Conservation (phyloP, 2,113 vertebrate species). For the Cranoglanis bouderius region DNA sequence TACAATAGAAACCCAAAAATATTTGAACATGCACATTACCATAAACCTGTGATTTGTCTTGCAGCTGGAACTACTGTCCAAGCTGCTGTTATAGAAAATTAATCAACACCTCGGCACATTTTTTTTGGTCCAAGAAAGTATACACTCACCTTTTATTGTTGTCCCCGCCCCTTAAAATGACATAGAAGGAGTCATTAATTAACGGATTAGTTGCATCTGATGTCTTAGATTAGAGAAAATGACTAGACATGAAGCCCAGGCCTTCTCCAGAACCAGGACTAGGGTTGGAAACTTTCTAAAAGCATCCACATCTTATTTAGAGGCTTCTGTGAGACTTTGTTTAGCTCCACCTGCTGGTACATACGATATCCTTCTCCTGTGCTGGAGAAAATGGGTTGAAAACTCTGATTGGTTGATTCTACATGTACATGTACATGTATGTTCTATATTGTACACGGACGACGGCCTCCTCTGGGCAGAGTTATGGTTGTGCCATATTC, state of each 20-base stretch:
- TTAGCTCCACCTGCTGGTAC: slow-evolving; percentile 29
- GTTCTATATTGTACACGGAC: neutral
- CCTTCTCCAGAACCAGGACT: neutral
- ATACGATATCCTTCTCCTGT: neutral
- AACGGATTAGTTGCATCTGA: neutral
- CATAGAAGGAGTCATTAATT: neutral
- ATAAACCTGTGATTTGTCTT: neutral
- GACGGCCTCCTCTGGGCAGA: neutral
- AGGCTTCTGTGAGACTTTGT: neutral
- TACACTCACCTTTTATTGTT: neutral
- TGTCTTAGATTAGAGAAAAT: neutral
- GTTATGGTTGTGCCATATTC: neutral
- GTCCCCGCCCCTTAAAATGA: neutral
- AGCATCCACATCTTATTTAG: neutral
- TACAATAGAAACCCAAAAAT: neutral
- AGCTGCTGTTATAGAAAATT: neutral
- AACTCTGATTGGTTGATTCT: neutral
- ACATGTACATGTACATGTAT: too few species aligned
- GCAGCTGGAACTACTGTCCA: neutral
- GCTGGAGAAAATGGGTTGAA: neutral
- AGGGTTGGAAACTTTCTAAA: neutral
- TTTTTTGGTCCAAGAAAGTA: neutral
- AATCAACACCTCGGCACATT: neutral
- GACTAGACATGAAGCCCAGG: neutral
- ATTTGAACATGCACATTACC: neutral